phyloP scores from a whole-genome alignment of 2,113 vertebrate species.

The Cisticola juncidis region DNA sequence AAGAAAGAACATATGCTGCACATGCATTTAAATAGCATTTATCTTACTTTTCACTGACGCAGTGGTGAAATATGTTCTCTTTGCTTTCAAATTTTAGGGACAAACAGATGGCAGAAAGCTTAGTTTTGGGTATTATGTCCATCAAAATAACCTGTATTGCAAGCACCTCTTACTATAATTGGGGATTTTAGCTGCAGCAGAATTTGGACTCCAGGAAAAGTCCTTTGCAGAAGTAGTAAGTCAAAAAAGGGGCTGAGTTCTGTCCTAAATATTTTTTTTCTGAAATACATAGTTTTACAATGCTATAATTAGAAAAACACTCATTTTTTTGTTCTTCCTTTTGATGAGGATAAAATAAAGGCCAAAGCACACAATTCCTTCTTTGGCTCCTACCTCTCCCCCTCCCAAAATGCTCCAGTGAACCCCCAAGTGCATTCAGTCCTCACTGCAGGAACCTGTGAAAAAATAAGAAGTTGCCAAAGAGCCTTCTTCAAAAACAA shows the following conservation, averaged over 20 bases:
- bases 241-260: not conserved
- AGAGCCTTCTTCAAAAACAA: not conserved
- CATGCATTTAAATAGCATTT: constrained; percentile 72
- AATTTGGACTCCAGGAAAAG: constrained; percentile 56
- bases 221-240: not conserved
- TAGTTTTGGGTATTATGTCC: constrained; percentile 75
- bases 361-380: not conserved
- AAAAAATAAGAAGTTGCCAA: not conserved
- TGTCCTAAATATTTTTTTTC: not conserved
- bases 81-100: constrained; percentile 71
- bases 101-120: constrained; percentile 76
- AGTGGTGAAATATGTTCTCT: constrained; percentile 73
- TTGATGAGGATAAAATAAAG: not conserved
- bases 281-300: not conserved
- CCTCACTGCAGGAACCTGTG: rapidly evolving
- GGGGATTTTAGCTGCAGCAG: constrained; percentile 35
- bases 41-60: constrained; percentile 71
- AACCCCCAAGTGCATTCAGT: not conserved
- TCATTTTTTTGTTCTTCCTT: not conserved
- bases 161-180: constrained; percentile 66
- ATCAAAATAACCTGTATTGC: constrained; percentile 71
- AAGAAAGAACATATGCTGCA: constrained; percentile 72
- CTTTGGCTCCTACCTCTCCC: not conserved
- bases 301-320: not conserved
- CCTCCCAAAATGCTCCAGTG: not conserved